Percentiles rank a stretch among this genome's conserved stretches.
phyloP scores from a whole-genome alignment of 2,113 vertebrate genomes.

The Ascaphus truei region DNA sequence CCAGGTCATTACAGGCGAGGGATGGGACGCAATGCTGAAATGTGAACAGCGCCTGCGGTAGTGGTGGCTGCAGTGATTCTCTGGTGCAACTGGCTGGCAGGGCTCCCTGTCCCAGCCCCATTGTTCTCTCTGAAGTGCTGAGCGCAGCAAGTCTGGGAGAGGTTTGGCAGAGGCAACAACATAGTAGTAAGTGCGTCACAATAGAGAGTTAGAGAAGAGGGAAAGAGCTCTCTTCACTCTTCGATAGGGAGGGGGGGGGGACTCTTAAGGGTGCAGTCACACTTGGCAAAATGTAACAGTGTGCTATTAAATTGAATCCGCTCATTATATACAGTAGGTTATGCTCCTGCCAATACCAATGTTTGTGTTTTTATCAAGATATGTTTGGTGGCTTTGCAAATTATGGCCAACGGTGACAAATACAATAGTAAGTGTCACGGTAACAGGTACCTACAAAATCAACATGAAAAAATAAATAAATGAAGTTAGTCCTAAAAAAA shows the following conservation, averaged over 20 bases:
- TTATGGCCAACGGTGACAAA: too few species aligned
- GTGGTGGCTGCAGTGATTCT: slow-evolving; percentile 39
- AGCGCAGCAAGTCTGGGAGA: slow-evolving; percentile 65
- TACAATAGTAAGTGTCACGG: too few species aligned
- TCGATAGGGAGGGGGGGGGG: not conserved
- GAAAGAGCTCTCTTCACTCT: not conserved
- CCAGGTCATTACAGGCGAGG: slow-evolving; percentile 20
- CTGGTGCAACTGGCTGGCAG: slow-evolving; percentile 41
- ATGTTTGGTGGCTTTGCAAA: too few species aligned
- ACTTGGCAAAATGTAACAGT: too few species aligned
- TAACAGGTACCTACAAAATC: too few species aligned
- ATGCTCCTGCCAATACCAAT: too few species aligned
- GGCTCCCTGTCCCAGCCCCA: slow-evolving; percentile 55
- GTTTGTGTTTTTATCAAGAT: too few species aligned
- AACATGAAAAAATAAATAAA: too few species aligned
- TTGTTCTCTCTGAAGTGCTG: slow-evolving; percentile 74
- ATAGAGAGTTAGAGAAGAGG: slow-evolving; percentile 41
- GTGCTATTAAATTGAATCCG: too few species aligned
- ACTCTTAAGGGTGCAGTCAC: too few species aligned
- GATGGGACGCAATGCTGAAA: slow-evolving; percentile 34
- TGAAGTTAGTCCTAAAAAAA: too few species aligned
- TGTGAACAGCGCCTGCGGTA: not conserved
- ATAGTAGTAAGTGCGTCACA: slow-evolving; percentile 78
- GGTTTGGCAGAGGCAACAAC: slow-evolving; percentile 51
- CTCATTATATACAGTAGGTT: too few species aligned